Conservation (phyloP, 2,113 vertebrate species). For the Lasiurus borealis region DNA sequence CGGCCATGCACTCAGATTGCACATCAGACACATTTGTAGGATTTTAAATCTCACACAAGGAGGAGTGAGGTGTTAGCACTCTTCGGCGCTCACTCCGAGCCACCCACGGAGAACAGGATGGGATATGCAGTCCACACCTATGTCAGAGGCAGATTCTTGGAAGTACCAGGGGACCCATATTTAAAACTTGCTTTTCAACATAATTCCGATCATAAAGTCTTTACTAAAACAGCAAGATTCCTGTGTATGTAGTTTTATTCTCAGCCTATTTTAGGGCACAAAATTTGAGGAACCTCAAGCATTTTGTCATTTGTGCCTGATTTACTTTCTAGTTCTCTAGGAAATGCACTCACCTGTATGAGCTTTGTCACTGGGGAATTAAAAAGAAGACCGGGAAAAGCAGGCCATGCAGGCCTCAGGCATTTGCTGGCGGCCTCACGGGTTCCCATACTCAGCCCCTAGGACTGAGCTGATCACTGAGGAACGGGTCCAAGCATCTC, state of each 20-base stretch:
- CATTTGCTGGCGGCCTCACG: fast-evolving
- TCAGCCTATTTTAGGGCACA: not conserved
- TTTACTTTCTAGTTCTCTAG: not conserved
- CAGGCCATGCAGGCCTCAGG: fast-evolving
- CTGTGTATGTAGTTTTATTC: fast-evolving
- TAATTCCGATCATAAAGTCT: not conserved
- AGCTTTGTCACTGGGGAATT: not conserved
- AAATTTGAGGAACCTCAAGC: not conserved
- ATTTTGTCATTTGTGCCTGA: not conserved
- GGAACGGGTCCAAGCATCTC: fast-evolving
- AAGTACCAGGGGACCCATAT: not conserved
- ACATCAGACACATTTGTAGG: not conserved
- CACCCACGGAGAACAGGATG: fast-evolving
- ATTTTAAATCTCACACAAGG: not conserved
- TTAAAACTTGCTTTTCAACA: not conserved
- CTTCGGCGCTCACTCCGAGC: not conserved
- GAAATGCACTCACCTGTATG: not conserved
- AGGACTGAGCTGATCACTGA: fast-evolving
- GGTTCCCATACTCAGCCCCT: not conserved
- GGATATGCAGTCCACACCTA: not conserved
- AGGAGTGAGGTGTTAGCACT: fast-evolving
- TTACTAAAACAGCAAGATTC: not conserved
- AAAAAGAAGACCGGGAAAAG: not conserved
- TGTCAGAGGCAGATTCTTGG: not conserved
- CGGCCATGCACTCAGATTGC: fast-evolving